phyloP scores from a whole-genome alignment of 2,113 vertebrate species.

The Zosterops borbonicus region DNA sequence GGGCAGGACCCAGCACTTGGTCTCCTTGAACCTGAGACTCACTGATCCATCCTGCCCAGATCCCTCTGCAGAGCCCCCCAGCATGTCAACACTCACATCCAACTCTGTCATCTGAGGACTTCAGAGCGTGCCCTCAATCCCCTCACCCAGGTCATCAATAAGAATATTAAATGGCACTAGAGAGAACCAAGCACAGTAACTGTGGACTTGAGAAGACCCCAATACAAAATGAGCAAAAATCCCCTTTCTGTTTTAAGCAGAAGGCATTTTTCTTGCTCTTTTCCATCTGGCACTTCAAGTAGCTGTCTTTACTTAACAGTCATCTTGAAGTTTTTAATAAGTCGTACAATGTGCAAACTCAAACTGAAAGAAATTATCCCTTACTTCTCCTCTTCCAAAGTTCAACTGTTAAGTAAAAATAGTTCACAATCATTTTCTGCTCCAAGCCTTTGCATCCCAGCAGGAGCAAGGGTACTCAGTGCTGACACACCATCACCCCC shows the following conservation, averaged over 20 bases:
- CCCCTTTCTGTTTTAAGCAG: not conserved
- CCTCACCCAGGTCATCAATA: not conserved
- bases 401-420: constrained; percentile 39
- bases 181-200: not conserved
- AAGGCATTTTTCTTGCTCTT: constrained; percentile 41
- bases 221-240: not conserved
- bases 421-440: not conserved
- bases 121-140: not conserved
- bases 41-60: not conserved
- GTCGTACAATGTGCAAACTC: not conserved
- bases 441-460: not conserved
- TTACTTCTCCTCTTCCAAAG: not conserved
- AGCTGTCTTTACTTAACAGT: constrained; percentile 53
- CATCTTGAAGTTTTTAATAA: constrained; percentile 46
- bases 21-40: not conserved
- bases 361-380: constrained; percentile 39
- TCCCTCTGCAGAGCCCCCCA: not conserved
- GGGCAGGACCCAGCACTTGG: not conserved
- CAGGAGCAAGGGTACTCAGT: not conserved
- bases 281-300: constrained; percentile 59
- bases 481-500: not conserved
- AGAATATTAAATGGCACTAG: not conserved
- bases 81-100: not conserved
- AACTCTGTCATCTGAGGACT: not conserved
- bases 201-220: not conserved